Conservation (phyloP, 1,140 invertebrate genomes). For the Vanessa tameamea region DNA sequence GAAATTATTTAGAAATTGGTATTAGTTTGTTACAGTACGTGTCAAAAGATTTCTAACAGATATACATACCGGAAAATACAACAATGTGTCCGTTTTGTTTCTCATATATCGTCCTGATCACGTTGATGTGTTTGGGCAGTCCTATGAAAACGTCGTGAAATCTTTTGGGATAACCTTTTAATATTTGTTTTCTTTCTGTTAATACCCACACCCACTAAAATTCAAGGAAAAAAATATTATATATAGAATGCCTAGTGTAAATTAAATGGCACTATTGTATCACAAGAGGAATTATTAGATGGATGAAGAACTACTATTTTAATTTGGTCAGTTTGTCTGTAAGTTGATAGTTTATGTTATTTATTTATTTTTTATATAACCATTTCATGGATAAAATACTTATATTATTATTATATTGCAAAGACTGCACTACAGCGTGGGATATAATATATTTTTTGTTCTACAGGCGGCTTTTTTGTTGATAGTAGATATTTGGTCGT, state of each 20-base stretch:
- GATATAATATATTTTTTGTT: too few relatives aligned
- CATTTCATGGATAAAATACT: too few relatives aligned
- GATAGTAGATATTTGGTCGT: too few relatives aligned
- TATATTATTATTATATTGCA: too few relatives aligned
- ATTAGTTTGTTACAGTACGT: not conserved
- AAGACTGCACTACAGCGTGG: too few relatives aligned
- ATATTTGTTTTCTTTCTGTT: conserved; percentile 74
- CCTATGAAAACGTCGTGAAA: conserved; percentile 83
- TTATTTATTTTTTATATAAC: too few relatives aligned
- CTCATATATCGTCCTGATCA: conserved; percentile 89
- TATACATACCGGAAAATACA: conserved; percentile 85
- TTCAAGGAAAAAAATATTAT: not conserved
- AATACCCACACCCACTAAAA: conserved; percentile 84
- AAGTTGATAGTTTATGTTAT: too few relatives aligned
- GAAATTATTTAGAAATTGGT: too few relatives aligned
- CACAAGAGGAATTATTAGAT: too few relatives aligned
- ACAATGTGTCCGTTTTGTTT: conserved; percentile 86
- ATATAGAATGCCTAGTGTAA: not conserved
- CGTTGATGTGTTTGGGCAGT: conserved; percentile 82
- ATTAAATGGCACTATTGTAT: not conserved
- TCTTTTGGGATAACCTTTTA: conserved; percentile 83
- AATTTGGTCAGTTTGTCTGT: too few relatives aligned
- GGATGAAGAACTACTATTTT: too few relatives aligned
- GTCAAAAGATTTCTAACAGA: not conserved
- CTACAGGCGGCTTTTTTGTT: too few relatives aligned